phyloP scores from a whole-genome alignment of 1,140 invertebrate species.

The Saccostrea echinata region DNA sequence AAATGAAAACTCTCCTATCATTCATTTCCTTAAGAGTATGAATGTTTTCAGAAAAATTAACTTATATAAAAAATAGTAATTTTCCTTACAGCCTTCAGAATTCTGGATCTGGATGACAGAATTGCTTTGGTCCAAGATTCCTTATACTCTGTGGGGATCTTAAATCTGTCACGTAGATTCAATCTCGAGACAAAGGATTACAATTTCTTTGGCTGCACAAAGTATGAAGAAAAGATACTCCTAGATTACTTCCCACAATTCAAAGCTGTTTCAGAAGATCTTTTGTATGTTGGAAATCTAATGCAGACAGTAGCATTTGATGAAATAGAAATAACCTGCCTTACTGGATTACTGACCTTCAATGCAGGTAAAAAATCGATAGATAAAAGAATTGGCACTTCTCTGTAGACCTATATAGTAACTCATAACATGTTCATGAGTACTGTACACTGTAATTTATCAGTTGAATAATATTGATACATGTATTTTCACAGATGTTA shows the following conservation, averaged over 20 bases:
- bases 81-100: conserved; percentile 64
- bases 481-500: too few species aligned
- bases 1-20: too few species aligned
- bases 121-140: conserved; percentile 62
- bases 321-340: conserved; percentile 60
- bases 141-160: conserved; percentile 64
- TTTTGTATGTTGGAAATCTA: conserved; percentile 61
- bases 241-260: conserved; percentile 62
- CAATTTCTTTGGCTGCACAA: conserved; percentile 68
- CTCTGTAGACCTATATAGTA: too few species aligned
- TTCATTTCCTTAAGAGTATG: too few species aligned
- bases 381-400: too few species aligned
- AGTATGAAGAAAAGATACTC: conserved; percentile 57
- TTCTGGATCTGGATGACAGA: conserved; percentile 63
- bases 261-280: conserved; percentile 56
- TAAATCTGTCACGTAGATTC: conserved; percentile 60
- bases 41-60: background rate
- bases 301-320: conserved; percentile 57
- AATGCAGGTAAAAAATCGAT: conserved; percentile 58
- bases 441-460: too few species aligned
- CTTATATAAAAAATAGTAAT: background rate
- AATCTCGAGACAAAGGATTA: conserved; percentile 61
- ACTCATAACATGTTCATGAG: too few species aligned
- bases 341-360: conserved; percentile 61
- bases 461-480: too few species aligned